Conservation (phyloP, 2,888 invertebrate genomes). For the Zootermopsis nevadensis region DNA sequence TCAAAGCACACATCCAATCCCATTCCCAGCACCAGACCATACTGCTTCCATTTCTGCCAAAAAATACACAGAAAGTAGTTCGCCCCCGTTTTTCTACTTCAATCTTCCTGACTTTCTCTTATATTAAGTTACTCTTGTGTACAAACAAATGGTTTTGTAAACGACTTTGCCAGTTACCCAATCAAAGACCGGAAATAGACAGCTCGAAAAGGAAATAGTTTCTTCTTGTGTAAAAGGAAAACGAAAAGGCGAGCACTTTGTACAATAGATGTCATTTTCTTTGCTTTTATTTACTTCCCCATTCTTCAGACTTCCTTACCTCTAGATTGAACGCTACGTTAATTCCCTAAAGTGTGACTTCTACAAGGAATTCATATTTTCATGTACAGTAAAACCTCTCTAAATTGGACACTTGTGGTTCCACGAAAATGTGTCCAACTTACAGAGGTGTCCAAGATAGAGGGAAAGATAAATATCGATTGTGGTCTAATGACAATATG, state of each 20-base stretch:
- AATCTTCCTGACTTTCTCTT: background rate
- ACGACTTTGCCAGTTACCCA: slow-evolving; percentile 27
- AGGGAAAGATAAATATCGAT: too few relatives aligned
- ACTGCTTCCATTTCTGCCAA: background rate
- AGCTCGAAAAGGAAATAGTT: slow-evolving; percentile 8
- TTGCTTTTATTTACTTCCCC: background rate
- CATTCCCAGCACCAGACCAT: background rate
- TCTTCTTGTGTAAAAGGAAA: slow-evolving; percentile 1
- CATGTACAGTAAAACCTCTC: too few relatives aligned
- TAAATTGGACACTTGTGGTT: too few relatives aligned
- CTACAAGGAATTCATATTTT: background rate
- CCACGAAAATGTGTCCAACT: too few relatives aligned
- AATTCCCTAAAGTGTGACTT: background rate
- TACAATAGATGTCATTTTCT: background rate
- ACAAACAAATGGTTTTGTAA: slow-evolving; percentile 25
- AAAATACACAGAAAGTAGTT: background rate
- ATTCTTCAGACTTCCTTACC: background rate
- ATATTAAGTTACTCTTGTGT: slow-evolving; percentile 29
- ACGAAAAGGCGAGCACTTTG: background rate
- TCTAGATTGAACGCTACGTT: background rate
- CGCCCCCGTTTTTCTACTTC: background rate
- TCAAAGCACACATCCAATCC: background rate
- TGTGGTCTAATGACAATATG: too few relatives aligned
- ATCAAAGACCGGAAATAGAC: slow-evolving; percentile 33
- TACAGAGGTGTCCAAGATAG: too few relatives aligned